These are phyloP conservation scores for Micoletzkya japonica DNA, from an alignment of 2,888 invertebrate species.

Conservation along the genomic window DNA sequence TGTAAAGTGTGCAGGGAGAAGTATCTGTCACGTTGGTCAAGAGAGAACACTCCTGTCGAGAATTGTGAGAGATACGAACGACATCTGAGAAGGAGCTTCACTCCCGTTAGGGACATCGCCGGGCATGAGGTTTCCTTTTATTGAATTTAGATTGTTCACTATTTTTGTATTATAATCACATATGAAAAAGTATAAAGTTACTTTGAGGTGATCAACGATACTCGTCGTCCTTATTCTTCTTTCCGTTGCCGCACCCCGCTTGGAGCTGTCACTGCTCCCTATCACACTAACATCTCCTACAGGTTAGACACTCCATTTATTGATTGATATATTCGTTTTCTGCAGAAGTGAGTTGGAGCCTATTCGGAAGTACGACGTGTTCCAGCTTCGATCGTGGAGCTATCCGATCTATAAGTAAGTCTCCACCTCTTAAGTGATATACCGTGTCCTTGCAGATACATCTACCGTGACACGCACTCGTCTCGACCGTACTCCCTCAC, in stretches of 20 bases:
- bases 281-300: slow-evolving; percentile 60
- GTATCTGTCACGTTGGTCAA: slow-evolving; percentile 62
- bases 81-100: slow-evolving; percentile 58
- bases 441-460: slow-evolving; percentile 50
- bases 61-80: slow-evolving; percentile 48
- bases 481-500: slow-evolving; percentile 58
- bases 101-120: slow-evolving; percentile 58
- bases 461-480: slow-evolving; percentile 58
- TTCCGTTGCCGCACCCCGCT: slow-evolving; percentile 52
- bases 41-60: slow-evolving; percentile 62
- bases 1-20: slow-evolving; percentile 41
- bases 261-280: slow-evolving; percentile 56
- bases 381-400: slow-evolving; percentile 61
- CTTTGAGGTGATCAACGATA: slow-evolving; percentile 37
- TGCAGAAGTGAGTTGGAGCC: slow-evolving; percentile 37
- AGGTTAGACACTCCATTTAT: slow-evolving; percentile 34
- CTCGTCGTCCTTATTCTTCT: slow-evolving; percentile 25
- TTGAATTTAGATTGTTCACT: background rate
- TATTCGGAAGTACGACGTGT: slow-evolving; percentile 62
- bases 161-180: background rate
- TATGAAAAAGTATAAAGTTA: background rate
- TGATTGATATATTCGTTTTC: background rate
- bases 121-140: slow-evolving; percentile 40
- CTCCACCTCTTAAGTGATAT: background rate
- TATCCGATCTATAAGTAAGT: slow-evolving; percentile 62